Evolutionary conservation across 2,797 vertebrate genomes (phyloP), one percentile per base, ranked within the genome.

Genomic region (Manis javanica): DNA sequence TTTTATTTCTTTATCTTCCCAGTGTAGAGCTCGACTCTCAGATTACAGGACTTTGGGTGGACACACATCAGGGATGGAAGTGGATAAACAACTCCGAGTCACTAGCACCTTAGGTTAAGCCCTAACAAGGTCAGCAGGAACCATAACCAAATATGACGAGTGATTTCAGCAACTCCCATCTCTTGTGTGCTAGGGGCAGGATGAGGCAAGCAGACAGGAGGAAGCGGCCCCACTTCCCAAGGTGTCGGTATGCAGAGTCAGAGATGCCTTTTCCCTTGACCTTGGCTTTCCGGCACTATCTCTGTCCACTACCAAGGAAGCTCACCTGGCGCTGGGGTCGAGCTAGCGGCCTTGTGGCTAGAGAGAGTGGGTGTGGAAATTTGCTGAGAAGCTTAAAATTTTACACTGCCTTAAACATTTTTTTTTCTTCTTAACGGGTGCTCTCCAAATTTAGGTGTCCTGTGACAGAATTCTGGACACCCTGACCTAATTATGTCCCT

Each of bases 361-460:
- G 82, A 72, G 82, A 72, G 39, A 87, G 24, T 7, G 81, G 24
- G n/a, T 63, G n/a, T 81, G 68, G 13, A 90, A 66, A 83, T 90
- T 78, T 68, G 61, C 91, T 78, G 66, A 94, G 94, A 87, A 90
- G 49, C 63, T 90, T 61, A 78, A 59, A 57, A 61, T 61, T 95
- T 95, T 87, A 74, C 34, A 85, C n/a, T 55, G 61, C 24, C 49
- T 87, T 87, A 42, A 55, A 55, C 46, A 37, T 4, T 34, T 87
- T 81, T 57, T 90, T 87, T 61, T 31, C 16, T 7, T 18, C 14
- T 87, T 90, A 63, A 78, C 5, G 63, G 63, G 51, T 57, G 49
- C 26, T 87, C 39, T 94, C 57, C 95, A 92, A 91, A 94, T 92
- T 39, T 92, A 77, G 34, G 21, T 66, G 51, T 87, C 83, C 46